Evolutionary conservation across 2,797 vertebrate species (phyloP).

Genomic region (Halcyon leucocephala): DNA sequence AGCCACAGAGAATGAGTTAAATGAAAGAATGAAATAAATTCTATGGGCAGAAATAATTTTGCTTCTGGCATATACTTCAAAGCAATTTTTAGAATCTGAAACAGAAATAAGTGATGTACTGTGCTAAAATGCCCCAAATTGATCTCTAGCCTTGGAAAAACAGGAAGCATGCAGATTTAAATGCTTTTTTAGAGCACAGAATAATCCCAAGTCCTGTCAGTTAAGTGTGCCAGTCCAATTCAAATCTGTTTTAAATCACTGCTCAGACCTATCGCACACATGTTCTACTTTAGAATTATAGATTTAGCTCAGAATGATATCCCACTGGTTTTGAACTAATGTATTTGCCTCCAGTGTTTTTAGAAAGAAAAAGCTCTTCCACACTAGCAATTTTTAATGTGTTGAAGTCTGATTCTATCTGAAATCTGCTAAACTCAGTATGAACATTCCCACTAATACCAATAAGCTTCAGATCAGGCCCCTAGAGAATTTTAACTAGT

Average conservation of each 20-base stretch:
- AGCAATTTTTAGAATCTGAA: slow-evolving; percentile 67
- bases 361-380: slow-evolving; percentile 9
- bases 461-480: neutral
- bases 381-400: slow-evolving; percentile 16
- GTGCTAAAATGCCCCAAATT: slow-evolving; percentile 54
- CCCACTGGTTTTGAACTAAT: slow-evolving; percentile 27
- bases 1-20: slow-evolving; percentile 1
- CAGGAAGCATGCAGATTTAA: slow-evolving; percentile 50
- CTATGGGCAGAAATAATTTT: slow-evolving; percentile 49
- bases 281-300: slow-evolving; percentile 22
- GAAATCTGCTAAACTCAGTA: slow-evolving; percentile 1
- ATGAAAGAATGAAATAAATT: neutral
- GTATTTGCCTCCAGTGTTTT: slow-evolving; percentile 18
- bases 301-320: slow-evolving; percentile 22
- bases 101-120: slow-evolving; percentile 52
- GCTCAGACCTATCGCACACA: neutral
- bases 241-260: slow-evolving; percentile 25
- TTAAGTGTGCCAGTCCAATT: slow-evolving; percentile 1
- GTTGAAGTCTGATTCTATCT: neutral
- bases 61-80: slow-evolving; percentile 68
- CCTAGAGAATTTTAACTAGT: neutral
- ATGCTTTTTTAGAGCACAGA: slow-evolving; percentile 32
- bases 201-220: slow-evolving; percentile 41
- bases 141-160: slow-evolving; percentile 52
- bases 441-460: neutral